Percentiles rank a stretch among this genome's conserved stretches.
Conservation (phyloP, 2,888 invertebrate genomes). For the Pyrgus malvae region DNA sequence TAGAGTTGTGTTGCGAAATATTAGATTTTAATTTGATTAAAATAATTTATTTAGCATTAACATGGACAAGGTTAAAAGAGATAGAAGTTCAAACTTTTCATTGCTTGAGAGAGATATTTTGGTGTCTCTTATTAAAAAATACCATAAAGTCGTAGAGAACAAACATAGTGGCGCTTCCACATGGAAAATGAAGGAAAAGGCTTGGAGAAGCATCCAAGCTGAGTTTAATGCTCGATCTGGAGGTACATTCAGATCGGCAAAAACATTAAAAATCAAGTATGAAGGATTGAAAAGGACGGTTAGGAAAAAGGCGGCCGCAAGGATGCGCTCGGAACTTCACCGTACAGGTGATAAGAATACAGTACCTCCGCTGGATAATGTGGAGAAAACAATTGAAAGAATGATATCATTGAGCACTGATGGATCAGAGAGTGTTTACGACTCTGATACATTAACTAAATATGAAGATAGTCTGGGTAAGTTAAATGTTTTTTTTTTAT, state of each 20-base stretch:
- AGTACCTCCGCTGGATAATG: no score
- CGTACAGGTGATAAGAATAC: no score
- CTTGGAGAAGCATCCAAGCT: not conserved
- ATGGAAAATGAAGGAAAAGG: not conserved
- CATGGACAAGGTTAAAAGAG: not conserved
- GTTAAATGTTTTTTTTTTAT: no score
- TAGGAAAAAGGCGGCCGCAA: not conserved
- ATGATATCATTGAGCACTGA: no score
- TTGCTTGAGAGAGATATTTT: not conserved
- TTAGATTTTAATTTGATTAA: no score
- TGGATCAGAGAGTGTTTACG: no score
- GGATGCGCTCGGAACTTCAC: no score
- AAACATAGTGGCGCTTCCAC: not conserved
- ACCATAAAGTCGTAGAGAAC: not conserved
- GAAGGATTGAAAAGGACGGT: not conserved
- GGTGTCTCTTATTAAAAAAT: not conserved
- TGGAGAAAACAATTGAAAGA: no score
- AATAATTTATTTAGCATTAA: no score
- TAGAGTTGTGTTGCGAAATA: no score
- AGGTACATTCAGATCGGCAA: not conserved
- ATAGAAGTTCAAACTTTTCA: not conserved
- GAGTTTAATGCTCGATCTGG: not conserved
- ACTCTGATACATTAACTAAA: no score
- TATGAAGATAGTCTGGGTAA: no score
- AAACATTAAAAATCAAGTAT: not conserved